Base-by-base conservation (phyloP, 1,140 invertebrate genomes). In the Drosophila albomicans region DNA sequence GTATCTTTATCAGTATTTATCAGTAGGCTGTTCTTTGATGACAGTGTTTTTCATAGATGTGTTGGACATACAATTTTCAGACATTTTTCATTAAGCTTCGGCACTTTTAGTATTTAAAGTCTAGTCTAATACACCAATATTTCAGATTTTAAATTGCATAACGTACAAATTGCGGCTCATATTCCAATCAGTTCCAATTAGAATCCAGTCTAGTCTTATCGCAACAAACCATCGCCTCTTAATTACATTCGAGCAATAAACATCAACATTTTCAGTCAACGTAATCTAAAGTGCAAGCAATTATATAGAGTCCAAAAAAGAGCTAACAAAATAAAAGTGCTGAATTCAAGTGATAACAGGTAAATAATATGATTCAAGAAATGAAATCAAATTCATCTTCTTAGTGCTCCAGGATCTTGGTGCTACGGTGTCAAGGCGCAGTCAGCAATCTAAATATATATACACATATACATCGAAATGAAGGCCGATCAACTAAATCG, bases 401-500 rank as follows among this genome's bases (percentile, higher is more conserved):
- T 25, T 25, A 25, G 3, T 8, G 35, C 8, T 38, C 35, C 1
- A 38, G 7, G 35, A 3, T 38, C 7, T 10, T 3, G 35, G 35
- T 38, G 10, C 32, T 28, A 35, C 3, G 20, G 20, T 25, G 20
- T 25, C 20, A 25, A 25, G 20, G 57, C 35, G 32, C 58, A 61
- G 32, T 32, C 45, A 70, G 38, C 58, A 61, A 30, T 32, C 51
- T 28, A 28, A 52, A 28, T 2, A n/a, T 25, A 54, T 15, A 15
- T 13, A 32, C 13, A 35, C 28, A 35, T 61, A 35, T 46, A 46
- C 7, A 59, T 7, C 20, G 56, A 6, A 3, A 84, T 86, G 82
- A 86, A 81, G 43, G 75, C 82, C 25, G 82, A 85, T 3, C 71
- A 82, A 43, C 20, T 84, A 0, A 84, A 84, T 57, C 78, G 79